These are phyloP conservation scores for Chrysolina haemoptera DNA, from an alignment of 2,888 invertebrate species.

Conservation along the genomic window DNA sequence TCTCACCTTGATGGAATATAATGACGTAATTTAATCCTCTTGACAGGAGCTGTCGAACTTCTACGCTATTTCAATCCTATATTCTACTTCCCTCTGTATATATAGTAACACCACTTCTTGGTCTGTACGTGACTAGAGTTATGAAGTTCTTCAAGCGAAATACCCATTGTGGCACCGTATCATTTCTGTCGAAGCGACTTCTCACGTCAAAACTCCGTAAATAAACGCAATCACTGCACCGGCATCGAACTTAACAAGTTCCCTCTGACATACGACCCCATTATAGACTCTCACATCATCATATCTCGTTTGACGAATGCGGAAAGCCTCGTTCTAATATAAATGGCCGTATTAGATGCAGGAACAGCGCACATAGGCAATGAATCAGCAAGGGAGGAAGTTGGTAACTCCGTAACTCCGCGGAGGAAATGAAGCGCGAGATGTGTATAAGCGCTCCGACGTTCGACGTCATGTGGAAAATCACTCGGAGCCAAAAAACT, in stretches of 20 bases:
- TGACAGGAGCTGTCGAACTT: too few relatives aligned
- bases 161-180: neutral
- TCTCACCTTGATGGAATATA: too few relatives aligned
- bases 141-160: too few relatives aligned
- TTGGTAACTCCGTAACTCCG: slow-evolving; percentile 47
- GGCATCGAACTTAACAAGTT: slow-evolving; percentile 31
- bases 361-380: slow-evolving; percentile 41
- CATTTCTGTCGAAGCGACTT: neutral
- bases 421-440: slow-evolving; percentile 50
- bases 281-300: slow-evolving; percentile 39
- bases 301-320: slow-evolving; percentile 38
- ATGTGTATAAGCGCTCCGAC: slow-evolving; percentile 38
- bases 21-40: too few relatives aligned
- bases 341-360: slow-evolving; percentile 42
- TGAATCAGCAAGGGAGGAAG: slow-evolving; percentile 48
- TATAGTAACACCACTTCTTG: too few relatives aligned
- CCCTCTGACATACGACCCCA: slow-evolving; percentile 40
- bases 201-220: slow-evolving; percentile 25
- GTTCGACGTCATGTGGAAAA: slow-evolving; percentile 50
- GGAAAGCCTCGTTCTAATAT: slow-evolving; percentile 40
- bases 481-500: slow-evolving; percentile 47
- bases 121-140: too few relatives aligned
- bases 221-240: slow-evolving; percentile 25
- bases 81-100: too few relatives aligned
- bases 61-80: too few relatives aligned